Evolutionary conservation across 2,113 vertebrate species (phyloP).

Genomic region (Labeo catla): DNA sequence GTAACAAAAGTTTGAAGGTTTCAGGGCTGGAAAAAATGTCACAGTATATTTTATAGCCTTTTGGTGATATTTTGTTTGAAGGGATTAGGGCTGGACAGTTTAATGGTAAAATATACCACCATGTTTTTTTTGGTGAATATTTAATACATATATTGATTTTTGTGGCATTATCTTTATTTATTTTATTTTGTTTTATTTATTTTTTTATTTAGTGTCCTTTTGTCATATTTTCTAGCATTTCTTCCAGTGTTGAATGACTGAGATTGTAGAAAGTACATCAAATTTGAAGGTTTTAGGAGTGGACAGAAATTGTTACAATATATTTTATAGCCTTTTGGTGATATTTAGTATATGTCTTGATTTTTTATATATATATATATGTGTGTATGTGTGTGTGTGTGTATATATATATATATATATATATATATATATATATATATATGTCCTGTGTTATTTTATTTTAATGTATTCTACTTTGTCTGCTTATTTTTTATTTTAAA

Average conservation of each 20-base stretch:
- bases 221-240: constrained; percentile 29
- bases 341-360: neutral
- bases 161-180: neutral
- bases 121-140: too few species aligned
- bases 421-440: too few species aligned
- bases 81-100: too few species aligned
- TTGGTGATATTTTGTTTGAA: neutral
- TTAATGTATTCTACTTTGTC: neutral
- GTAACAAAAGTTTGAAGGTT: neutral
- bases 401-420: too few species aligned
- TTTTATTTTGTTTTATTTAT: too few species aligned
- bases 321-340: neutral
- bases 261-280: neutral
- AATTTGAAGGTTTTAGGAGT: neutral
- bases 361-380: too few species aligned
- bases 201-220: neutral
- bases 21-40: neutral
- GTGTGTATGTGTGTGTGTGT: too few species aligned
- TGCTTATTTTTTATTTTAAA: too few species aligned
- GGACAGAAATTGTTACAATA: neutral
- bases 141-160: too few species aligned
- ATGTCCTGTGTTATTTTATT: neutral
- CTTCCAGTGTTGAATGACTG: neutral
- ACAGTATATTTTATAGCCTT: neutral
- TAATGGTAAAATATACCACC: too few species aligned